A percentile compares a stretch with the other conserved stretches of the same genome.
Conservation (phyloP, 2,888 invertebrate genomes). For the Agriopis leucophaearia region DNA sequence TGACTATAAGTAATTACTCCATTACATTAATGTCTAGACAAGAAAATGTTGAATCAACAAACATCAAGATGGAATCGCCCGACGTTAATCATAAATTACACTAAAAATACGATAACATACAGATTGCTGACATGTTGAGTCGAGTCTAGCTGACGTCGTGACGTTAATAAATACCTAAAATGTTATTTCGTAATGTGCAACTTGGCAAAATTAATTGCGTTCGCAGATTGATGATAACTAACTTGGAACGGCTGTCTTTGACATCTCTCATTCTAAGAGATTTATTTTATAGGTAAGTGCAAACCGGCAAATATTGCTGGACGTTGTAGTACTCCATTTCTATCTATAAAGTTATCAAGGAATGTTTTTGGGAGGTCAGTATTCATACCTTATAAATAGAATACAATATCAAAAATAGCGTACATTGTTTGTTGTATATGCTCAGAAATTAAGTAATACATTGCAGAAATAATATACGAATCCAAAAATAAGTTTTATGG, state of each 20-base stretch:
- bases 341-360: background rate
- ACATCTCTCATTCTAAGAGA: slow-evolving; percentile 18
- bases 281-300: background rate
- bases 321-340: background rate
- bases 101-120: slow-evolving; percentile 43
- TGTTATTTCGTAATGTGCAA: slow-evolving; percentile 34
- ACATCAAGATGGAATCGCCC: slow-evolving; percentile 35
- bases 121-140: slow-evolving; percentile 18
- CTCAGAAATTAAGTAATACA: slow-evolving; percentile 3
- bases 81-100: slow-evolving; percentile 44
- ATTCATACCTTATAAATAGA: background rate
- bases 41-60: slow-evolving; percentile 40
- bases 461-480: slow-evolving; percentile 40
- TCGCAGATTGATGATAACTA: slow-evolving; percentile 26
- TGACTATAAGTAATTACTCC: slow-evolving; percentile 22
- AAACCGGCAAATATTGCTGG: background rate
- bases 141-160: slow-evolving; percentile 17
- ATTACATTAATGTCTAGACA: slow-evolving; percentile 36
- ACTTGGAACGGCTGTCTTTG: slow-evolving; percentile 16
- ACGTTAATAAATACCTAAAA: slow-evolving; percentile 38
- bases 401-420: background rate
- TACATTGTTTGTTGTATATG: slow-evolving; percentile 5
- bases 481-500: slow-evolving; percentile 51
- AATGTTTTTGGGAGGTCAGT: background rate
- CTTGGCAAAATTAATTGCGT: slow-evolving; percentile 51